Conservation (phyloP, 2,888 invertebrate species). For the Drosophila melanosoma region DNA sequence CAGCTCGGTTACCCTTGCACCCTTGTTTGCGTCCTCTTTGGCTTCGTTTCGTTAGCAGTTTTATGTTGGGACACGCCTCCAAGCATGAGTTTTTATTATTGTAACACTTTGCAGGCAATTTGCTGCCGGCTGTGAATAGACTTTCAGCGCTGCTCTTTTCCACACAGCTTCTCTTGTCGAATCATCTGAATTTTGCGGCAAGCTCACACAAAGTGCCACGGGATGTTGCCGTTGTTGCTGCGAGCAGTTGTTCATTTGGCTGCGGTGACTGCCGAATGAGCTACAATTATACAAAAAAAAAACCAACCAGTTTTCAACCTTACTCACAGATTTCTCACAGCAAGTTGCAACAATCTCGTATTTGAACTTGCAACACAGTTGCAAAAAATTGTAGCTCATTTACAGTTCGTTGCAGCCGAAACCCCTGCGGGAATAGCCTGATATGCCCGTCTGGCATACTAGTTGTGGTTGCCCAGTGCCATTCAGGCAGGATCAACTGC, state of each 20-base stretch:
- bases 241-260: constrained; percentile 10
- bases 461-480: constrained; percentile 19
- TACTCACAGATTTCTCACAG: background rate
- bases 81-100: constrained; percentile 80
- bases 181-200: constrained; percentile 59
- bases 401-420: constrained; percentile 11
- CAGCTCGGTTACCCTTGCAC: constrained; percentile 22
- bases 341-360: background rate
- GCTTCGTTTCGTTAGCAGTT: constrained; percentile 69
- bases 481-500: constrained; percentile 13
- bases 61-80: constrained; percentile 83
- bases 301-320: background rate
- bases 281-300: constrained; percentile 4
- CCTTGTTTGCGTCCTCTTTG: constrained; percentile 12
- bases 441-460: background rate
- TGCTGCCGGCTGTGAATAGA: constrained; percentile 68
- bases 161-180: constrained; percentile 24
- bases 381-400: background rate
- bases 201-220: constrained; percentile 59
- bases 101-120: constrained; percentile 78
- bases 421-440: background rate
- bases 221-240: constrained; percentile 17
- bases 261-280: constrained; percentile 8
- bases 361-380: background rate
- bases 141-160: constrained; percentile 43